These are phyloP conservation scores for Temnopleurus reevesii DNA, from an alignment of 53 echinoderm and acorn worm genomes.

Conservation along the genomic window DNA sequence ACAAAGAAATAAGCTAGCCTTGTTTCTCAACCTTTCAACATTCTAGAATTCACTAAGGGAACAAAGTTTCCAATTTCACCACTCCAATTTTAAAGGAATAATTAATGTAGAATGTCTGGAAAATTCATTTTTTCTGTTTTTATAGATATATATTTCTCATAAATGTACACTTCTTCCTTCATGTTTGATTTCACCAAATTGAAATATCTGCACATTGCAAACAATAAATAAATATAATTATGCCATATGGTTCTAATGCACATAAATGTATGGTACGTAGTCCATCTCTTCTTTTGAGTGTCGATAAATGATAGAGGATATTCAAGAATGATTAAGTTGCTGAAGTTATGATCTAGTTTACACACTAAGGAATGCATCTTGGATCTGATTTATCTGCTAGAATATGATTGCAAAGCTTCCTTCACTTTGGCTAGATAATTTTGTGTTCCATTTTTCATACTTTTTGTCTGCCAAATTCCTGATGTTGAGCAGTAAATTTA, in stretches of 20 bases:
- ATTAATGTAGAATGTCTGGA: not conserved
- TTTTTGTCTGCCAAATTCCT: too few species aligned
- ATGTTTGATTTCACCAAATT: not conserved
- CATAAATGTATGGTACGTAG: not conserved
- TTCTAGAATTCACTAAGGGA: too few species aligned
- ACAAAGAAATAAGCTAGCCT: too few species aligned
- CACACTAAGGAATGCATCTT: too few species aligned
- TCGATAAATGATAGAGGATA: not conserved
- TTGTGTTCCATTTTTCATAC: not conserved
- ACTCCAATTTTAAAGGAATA: not conserved
- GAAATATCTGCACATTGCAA: constrained; percentile 1
- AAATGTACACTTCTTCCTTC: not conserved
- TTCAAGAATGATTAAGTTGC: not conserved
- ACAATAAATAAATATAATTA: not conserved
- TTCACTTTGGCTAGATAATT: not conserved
- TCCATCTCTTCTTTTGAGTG: not conserved
- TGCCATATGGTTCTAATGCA: not conserved
- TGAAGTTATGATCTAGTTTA: too few species aligned
- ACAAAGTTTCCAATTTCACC: too few species aligned
- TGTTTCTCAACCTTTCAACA: too few species aligned
- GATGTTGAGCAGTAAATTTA: too few species aligned
- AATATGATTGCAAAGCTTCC: not conserved
- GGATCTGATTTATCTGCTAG: not conserved
- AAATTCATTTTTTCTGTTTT: too few species aligned
- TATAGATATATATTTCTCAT: not conserved